Evolutionary conservation across 2,888 invertebrate species (phyloP), one percentile per base, ranked within the genome.

Genomic region (Antheraea yamamai): DNA sequence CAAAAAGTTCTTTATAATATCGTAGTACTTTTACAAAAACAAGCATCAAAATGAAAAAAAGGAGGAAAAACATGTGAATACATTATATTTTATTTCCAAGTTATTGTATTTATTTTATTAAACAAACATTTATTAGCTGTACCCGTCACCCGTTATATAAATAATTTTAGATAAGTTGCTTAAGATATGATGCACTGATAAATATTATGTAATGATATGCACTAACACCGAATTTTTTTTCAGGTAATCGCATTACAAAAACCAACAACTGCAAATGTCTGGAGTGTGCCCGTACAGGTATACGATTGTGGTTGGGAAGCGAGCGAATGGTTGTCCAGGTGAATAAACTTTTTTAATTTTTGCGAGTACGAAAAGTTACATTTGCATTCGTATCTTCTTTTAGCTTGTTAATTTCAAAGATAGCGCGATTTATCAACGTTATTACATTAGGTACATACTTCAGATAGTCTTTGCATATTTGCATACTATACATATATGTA

Each of bases 261-360:
- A 26, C 80, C 86, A 1, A 91, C 92, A 74, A 92, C 87, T 6
- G 95, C 96, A 0, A 84, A 90, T 0, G 95, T 97, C 1, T 96
- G 96, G 96, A 95, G 95, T 20, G 91, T 91, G 1, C 83, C 91
- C 0, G 95, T 97, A 1, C 92, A 95, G 0, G 97, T 96, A 0
- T 93, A 96, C 81, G 96, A 97, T 84, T 98, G 98, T 85, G 98
- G 98, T 0, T 95, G 96, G 76, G 96, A 96, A 78, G 96, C 95
- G 18, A 96, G 97, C 26, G 95, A 96, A 75, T 98, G 98, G 98
- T 93, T 98, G 83, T 96, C 97, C 0, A 95, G 92, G 95, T 95
- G 4, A 52, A 72, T 8, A 20, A 39, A n/a, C n/a, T n/a, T n/a
- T n/a, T 7, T 2, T 58, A 58, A 1, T n/a, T 58, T n/a, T 58